phyloP scores from a whole-genome alignment of 2,888 invertebrate species.

The Pseudococcus viburni region DNA sequence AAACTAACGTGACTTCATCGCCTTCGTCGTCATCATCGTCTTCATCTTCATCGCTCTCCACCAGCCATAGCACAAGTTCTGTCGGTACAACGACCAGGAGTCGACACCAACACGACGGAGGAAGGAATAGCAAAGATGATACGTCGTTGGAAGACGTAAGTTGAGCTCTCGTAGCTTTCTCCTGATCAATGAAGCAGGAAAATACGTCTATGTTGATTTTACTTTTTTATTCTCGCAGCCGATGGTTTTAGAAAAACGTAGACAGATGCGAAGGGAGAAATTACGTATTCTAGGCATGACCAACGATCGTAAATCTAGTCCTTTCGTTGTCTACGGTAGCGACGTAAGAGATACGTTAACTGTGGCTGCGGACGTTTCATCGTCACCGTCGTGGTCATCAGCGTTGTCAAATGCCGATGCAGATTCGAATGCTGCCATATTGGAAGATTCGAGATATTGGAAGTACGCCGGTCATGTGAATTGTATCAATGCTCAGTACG shows the following conservation, averaged over 20 bases:
- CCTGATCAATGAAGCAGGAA: neutral
- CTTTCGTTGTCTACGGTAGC: conserved; percentile 87
- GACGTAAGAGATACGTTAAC: conserved; percentile 82
- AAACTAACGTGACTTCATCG: neutral
- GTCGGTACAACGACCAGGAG: conserved; percentile 23
- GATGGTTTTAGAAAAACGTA: conserved; percentile 72
- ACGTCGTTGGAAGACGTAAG: conserved; percentile 5
- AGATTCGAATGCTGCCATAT: neutral
- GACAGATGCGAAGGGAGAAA: conserved; percentile 74
- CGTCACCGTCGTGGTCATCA: neutral
- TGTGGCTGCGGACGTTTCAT: conserved; percentile 70
- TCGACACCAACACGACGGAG: neutral
- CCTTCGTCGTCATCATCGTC: neutral
- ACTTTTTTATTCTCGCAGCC: conserved; percentile 39
- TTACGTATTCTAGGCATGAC: conserved; percentile 77
- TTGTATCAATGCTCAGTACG: conserved; percentile 66
- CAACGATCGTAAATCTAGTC: conserved; percentile 84
- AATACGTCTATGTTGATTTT: neutral
- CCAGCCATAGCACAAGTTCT: neutral
- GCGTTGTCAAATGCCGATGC: neutral
- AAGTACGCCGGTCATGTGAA: conserved; percentile 60
- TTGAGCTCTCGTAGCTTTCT: neutral
- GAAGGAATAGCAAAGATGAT: neutral
- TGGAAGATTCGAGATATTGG: conserved; percentile 23
- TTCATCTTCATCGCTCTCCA: neutral